These are phyloP conservation scores for Lasioglossum calceatum DNA, from an alignment of 2,888 invertebrate genomes.

Conservation along the genomic window DNA sequence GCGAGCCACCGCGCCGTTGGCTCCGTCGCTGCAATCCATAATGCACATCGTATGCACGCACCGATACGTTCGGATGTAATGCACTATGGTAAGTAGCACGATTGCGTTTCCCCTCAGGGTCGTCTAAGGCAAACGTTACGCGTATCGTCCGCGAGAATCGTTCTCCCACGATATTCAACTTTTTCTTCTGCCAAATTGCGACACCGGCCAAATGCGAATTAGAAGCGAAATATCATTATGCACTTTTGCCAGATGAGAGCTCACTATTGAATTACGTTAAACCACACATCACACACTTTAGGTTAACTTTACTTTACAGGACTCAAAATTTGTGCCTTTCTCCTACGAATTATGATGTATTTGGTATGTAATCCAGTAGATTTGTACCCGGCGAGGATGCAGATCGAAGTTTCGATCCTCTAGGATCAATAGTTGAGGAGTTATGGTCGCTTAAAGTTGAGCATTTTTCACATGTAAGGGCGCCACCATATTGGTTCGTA, in stretches of 20 bases:
- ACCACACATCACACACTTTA: too few relatives aligned
- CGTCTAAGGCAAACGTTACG: constrained; percentile 33
- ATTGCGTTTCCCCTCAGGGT: constrained; percentile 47
- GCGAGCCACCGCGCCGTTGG: background rate
- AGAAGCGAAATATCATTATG: background rate
- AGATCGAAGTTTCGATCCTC: too few relatives aligned
- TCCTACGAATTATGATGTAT: too few relatives aligned
- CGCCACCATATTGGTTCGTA: too few relatives aligned
- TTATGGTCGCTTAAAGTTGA: too few relatives aligned
- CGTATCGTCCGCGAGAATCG: constrained; percentile 26
- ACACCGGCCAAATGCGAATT: background rate
- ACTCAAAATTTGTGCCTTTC: too few relatives aligned
- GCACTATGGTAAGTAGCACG: constrained; percentile 31
- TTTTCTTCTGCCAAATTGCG: background rate
- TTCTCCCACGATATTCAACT: background rate
- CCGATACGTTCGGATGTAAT: constrained; percentile 39
- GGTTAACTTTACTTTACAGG: too few relatives aligned
- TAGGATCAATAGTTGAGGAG: too few relatives aligned
- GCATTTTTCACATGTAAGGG: too few relatives aligned
- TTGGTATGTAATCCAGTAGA: too few relatives aligned
- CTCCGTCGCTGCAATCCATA: constrained; percentile 19
- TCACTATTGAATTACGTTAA: too few relatives aligned
- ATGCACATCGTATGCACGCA: constrained; percentile 36
- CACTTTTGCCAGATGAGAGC: background rate
- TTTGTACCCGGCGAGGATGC: too few relatives aligned